phyloP scores from a whole-genome alignment of 1,140 invertebrate genomes.

The Latrodectus geometricus region DNA sequence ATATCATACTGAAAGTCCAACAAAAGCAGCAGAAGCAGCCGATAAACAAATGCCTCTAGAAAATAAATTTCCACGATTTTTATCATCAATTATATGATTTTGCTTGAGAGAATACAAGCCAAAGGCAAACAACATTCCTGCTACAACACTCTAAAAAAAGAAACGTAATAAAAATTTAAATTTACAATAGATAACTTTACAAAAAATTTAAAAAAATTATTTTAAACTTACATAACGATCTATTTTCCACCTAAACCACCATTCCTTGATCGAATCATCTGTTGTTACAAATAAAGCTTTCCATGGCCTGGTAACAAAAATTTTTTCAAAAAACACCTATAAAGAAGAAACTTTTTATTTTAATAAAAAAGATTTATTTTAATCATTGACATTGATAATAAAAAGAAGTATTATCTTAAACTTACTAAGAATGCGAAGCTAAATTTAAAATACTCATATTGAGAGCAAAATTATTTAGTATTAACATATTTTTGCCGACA shows the following conservation, averaged over 20 bases:
- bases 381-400: too few relatives aligned
- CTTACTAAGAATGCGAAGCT: too few relatives aligned
- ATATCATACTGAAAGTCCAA: constrained; percentile 75
- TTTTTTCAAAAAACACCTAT: constrained; percentile 97
- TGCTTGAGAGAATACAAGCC: constrained; percentile 82
- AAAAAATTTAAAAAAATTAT: background rate
- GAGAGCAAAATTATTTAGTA: too few relatives aligned
- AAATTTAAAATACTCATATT: too few relatives aligned
- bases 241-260: constrained; percentile 91
- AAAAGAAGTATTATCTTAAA: too few relatives aligned
- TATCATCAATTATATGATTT: constrained; percentile 85
- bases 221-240: constrained; percentile 84
- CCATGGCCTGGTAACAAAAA: constrained; percentile 94
- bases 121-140: constrained; percentile 90
- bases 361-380: constrained; percentile 65
- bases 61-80: constrained; percentile 85
- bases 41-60: constrained; percentile 73
- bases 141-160: constrained; percentile 76
- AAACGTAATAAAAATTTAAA: background rate
- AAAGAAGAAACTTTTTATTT: too few relatives aligned
- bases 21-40: constrained; percentile 77
- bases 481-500: too few relatives aligned
- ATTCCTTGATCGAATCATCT: constrained; percentile 91
- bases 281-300: constrained; percentile 96
- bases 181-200: background rate